phyloP scores from a whole-genome alignment of 2,113 vertebrate genomes.

The Alaudala cheleensis region DNA sequence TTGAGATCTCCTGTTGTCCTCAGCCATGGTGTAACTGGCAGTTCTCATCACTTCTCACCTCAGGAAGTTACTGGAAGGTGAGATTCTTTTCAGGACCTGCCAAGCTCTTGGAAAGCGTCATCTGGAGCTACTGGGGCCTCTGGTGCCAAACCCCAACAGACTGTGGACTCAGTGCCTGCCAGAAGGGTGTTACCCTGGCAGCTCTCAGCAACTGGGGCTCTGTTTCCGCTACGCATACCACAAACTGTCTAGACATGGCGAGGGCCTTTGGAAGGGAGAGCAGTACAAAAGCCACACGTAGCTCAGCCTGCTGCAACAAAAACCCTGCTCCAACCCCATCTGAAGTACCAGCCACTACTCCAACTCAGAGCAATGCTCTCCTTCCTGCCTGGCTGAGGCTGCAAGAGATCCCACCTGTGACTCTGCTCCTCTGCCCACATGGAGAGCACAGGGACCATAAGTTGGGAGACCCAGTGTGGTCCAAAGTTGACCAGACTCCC shows the following conservation, averaged over 20 bases:
- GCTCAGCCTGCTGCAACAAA: constrained; percentile 12
- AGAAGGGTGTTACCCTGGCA: constrained; percentile 64
- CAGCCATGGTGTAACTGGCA: neutral
- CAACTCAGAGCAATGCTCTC: neutral
- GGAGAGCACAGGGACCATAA: neutral
- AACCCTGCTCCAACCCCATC: neutral
- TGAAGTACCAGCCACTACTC: neutral
- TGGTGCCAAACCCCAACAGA: constrained; percentile 39
- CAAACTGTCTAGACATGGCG: constrained; percentile 49
- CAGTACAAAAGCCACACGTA: constrained; percentile 38
- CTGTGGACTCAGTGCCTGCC: constrained; percentile 37
- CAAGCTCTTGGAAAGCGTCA: constrained; percentile 53
- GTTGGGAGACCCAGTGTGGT: neutral
- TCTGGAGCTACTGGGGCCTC: constrained; percentile 36
- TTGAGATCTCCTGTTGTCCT: neutral
- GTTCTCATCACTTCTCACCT: neutral
- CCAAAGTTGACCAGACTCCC: neutral
- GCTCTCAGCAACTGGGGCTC: constrained; percentile 9
- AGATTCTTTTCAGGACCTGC: constrained; percentile 49
- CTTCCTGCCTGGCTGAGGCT: neutral
- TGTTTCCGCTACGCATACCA: neutral
- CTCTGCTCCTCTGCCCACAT: neutral
- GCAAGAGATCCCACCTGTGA: neutral
- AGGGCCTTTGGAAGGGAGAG: constrained; percentile 48
- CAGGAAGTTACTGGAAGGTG: constrained; percentile 59